Conservation (phyloP, 2,888 invertebrate species). For the Drosophila atroscutellata region DNA sequence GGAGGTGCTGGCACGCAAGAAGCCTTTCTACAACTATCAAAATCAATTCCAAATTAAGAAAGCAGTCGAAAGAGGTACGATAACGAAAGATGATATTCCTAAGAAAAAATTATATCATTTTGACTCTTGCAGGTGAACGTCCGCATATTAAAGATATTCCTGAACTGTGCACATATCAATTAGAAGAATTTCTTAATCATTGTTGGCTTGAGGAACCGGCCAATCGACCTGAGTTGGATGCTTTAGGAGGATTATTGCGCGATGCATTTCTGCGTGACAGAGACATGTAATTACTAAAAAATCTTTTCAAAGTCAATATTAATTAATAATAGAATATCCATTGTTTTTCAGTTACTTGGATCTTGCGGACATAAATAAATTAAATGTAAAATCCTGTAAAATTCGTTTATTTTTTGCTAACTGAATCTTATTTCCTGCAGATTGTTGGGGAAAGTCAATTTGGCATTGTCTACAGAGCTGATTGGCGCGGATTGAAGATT, state of each 20-base stretch:
- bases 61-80: neutral
- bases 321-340: too few species aligned
- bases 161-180: neutral
- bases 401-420: too few species aligned
- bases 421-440: too few species aligned
- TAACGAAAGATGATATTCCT: neutral
- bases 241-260: neutral
- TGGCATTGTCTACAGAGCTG: too few species aligned
- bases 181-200: neutral
- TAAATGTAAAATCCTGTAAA: too few species aligned
- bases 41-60: neutral
- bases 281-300: too few species aligned
- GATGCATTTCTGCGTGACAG: too few species aligned
- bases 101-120: neutral
- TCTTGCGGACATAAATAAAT: too few species aligned
- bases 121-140: neutral
- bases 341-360: too few species aligned
- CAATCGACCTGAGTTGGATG: neutral
- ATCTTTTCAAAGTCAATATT: too few species aligned
- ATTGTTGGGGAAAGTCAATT: too few species aligned
- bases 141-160: neutral
- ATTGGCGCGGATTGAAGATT: too few species aligned
- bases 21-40: constrained; percentile 1
- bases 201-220: neutral
- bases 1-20: constrained; percentile 9